Evolutionary conservation across 37 sponge, comb jelly and placozoan species (phyloP), one percentile per base, ranked within the genome.

Genomic region (Diacarnus erythraeanus): DNA sequence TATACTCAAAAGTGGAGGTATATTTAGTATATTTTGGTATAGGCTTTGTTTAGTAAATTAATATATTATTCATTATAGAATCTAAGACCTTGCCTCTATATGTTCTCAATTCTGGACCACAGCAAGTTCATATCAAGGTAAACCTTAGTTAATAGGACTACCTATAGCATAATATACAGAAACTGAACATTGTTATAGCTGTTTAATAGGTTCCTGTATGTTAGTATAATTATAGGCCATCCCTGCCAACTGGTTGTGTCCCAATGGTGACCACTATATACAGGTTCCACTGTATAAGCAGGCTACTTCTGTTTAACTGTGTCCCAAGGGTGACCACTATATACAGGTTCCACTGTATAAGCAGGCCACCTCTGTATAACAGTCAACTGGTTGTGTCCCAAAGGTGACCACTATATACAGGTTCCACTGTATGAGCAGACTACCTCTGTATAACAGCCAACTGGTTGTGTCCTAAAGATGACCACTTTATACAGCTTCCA

Each of bases 91-190:
- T 90, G 0, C 84, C 81, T 0, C 72, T 91, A 34, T 81, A 77
- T 38, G 67, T 91, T 26, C 83, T 91, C 38, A 90, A 90, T 57
- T 42, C 91, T 58, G 83, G 86, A 21, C 69, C 75, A 12, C 67
- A 78, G 26, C 51, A 31, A 27, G 91, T 90, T n/a, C 57, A 81
- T 40, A 43, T 90, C 35, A 81, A 61, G 80, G 91, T 90, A 23
- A 78, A 85, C 2, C n/a, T n/a, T n/a, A n/a, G n/a, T n/a, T n/a
- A n/a, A n/a, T n/a, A n/a, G n/a, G n/a, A n/a, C n/a, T n/a, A n/a
- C n/a, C n/a, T n/a, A n/a, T n/a, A n/a, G n/a, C n/a, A n/a, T n/a
- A n/a, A n/a, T n/a, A n/a, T n/a, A n/a, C n/a, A n/a, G n/a, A n/a
- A n/a, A n/a, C n/a, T n/a, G n/a, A n/a, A n/a, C n/a, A n/a, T n/a